A percentile compares a stretch with the other conserved stretches of the same genome.
phyloP scores from a whole-genome alignment of 1,140 invertebrate species.

The Oppia nitens region DNA sequence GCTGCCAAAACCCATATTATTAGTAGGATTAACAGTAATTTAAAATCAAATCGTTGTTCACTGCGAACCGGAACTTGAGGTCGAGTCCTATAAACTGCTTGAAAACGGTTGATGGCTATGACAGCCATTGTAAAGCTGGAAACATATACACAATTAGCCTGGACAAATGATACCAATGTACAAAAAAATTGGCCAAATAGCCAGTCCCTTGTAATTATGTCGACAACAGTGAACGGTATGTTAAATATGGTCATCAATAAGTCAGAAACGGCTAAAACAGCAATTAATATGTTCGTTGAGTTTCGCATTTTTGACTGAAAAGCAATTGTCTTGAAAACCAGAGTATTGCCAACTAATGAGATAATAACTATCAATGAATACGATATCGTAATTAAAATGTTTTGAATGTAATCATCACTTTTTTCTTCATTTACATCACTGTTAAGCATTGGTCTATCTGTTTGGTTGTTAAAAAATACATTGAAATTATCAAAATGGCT shows the following conservation, averaged over 20 bases:
- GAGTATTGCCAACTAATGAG: slow-evolving; percentile 9
- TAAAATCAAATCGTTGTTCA: neutral
- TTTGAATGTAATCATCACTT: too few relatives aligned
- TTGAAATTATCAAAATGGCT: too few relatives aligned
- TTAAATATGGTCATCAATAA: slow-evolving; percentile 67
- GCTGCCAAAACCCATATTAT: slow-evolving; percentile 34
- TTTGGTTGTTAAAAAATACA: too few relatives aligned
- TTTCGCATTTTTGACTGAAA: slow-evolving; percentile 4
- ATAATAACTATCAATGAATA: slow-evolving; percentile 8
- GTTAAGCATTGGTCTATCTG: too few relatives aligned
- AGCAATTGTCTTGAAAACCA: slow-evolving; percentile 8
- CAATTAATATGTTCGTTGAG: slow-evolving; percentile 63
- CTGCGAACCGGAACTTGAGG: slow-evolving; percentile 26
- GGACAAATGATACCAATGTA: slow-evolving; percentile 33
- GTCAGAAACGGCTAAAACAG: slow-evolving; percentile 64
- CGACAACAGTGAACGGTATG: slow-evolving; percentile 47
- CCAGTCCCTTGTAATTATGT: slow-evolving; percentile 29
- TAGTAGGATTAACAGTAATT: slow-evolving; percentile 25
- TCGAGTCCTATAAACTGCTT: slow-evolving; percentile 34
- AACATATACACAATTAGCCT: slow-evolving; percentile 30
- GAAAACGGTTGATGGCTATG: slow-evolving; percentile 36
- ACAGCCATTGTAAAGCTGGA: slow-evolving; percentile 37
- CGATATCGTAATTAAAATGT: neutral
- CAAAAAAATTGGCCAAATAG: slow-evolving; percentile 33
- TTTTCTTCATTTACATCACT: too few relatives aligned